Conservation (phyloP, 2,113 vertebrate genomes). For the Psophia crepitans region DNA sequence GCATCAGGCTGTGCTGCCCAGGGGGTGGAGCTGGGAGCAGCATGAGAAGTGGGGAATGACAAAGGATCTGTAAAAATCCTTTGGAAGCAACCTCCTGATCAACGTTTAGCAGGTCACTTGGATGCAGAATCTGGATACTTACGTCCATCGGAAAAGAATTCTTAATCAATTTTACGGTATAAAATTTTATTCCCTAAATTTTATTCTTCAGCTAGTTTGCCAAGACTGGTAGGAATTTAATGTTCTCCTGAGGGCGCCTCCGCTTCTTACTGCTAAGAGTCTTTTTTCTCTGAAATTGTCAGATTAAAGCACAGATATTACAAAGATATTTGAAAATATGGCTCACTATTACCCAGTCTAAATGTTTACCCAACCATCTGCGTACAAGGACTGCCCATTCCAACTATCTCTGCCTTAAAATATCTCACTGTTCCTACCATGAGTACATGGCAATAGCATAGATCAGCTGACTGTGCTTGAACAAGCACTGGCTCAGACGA, state of each 20-base stretch:
- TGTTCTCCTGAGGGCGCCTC: neutral
- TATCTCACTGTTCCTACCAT: neutral
- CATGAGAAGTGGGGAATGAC: neutral
- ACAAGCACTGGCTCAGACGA: neutral
- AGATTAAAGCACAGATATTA: neutral
- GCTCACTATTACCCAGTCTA: neutral
- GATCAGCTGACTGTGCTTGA: neutral
- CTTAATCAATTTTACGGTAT: neutral
- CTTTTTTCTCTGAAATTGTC: neutral
- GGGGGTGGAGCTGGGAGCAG: neutral
- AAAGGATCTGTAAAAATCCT: neutral
- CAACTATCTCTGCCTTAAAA: neutral
- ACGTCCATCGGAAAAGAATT: neutral
- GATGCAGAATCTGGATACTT: neutral
- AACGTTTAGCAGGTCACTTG: neutral
- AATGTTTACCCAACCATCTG: neutral
- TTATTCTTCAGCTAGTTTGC: neutral
- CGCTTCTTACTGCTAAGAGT: neutral
- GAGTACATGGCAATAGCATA: neutral
- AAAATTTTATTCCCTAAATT: neutral
- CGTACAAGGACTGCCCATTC: neutral
- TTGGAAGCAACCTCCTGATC: neutral
- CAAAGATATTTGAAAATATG: neutral
- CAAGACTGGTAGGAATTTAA: neutral
- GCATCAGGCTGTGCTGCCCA: neutral